Evolutionary conservation across 2,797 vertebrate genomes (phyloP), one percentile per base, ranked within the genome.

Genomic region (Paratrypauchen microcephalus): DNA sequence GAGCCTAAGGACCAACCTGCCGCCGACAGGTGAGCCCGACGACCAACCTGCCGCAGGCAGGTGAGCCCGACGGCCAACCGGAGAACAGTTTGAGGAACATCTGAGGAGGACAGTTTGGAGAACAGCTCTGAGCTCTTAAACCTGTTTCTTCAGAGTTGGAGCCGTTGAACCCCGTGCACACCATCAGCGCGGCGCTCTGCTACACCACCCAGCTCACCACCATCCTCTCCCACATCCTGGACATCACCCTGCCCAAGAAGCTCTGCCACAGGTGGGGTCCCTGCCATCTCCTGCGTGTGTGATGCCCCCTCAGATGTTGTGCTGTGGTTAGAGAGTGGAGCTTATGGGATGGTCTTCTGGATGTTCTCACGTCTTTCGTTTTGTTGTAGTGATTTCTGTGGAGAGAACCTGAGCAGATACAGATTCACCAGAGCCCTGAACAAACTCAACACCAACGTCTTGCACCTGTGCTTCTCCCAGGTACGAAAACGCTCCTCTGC

Each of bases 401-500:
- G 96, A 19, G 97, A 99, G 83, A 98, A 96, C 72, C 94, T 99
- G 87, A 98, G 94, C 88, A 91, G 95, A 7, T 96, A 96, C 85
- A 94, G 95, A 69, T 98, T 99, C 91, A 99, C 94, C 12, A 93
- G 96, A 73, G 95, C 95, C 13, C 94, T 99, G 86, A 97, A 92
- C 92, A 98, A 97, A 82, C 93, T 99, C 82, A 99, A 99, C 81
- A 94, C 96, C 62, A 99, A 99, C 81, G 93, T 96, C 86, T 95
- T 99, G 57, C 96, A 99, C 83, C 95, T 99, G 50, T 98, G 97
- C 89, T 98, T 98, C 91, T 99, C 97, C 8, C 97, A 99, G 97
- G 97, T 99, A 30, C 19, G 6, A 19, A n/a, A 11, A 13, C 11
- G 52, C 96, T 98, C 83, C 94, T 99, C 41, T 45, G 41, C 41